Evolutionary conservation across 2,113 vertebrate genomes (phyloP).

Genomic region (Lontra canadensis): DNA sequence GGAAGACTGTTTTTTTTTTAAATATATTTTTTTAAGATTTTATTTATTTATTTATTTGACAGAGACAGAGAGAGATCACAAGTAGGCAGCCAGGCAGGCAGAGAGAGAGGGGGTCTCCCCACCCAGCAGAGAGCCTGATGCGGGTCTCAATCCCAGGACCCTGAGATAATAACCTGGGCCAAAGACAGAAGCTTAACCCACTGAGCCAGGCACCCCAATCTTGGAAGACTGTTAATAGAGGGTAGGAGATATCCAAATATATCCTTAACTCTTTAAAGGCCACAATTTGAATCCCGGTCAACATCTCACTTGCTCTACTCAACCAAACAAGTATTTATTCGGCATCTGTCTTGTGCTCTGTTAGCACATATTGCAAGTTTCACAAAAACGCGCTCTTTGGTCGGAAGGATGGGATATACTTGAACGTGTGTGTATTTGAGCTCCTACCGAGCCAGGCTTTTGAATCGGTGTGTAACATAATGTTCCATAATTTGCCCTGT

Average conservation of each 20-base stretch:
- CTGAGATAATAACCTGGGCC: too few relatives aligned
- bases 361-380: not conserved
- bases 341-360: not conserved
- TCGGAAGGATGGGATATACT: not conserved
- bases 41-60: too few relatives aligned
- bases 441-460: not conserved
- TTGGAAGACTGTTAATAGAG: conserved; percentile 3
- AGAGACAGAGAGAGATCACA: too few relatives aligned
- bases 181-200: too few relatives aligned
- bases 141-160: too few relatives aligned
- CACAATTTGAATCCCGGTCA: not conserved
- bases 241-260: conserved; percentile 44
- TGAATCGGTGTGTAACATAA: not conserved
- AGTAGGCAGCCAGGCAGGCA: too few relatives aligned
- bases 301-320: not conserved
- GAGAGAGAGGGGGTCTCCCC: too few relatives aligned
- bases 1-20: not conserved
- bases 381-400: not conserved
- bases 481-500: not conserved
- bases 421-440: not conserved
- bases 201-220: not conserved
- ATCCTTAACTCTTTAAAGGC: not conserved
- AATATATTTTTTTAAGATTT: too few relatives aligned
- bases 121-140: too few relatives aligned
- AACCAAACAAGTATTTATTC: not conserved